Base-by-base conservation (phyloP, 2,797 vertebrate genomes). In the Xenops minutus region DNA sequence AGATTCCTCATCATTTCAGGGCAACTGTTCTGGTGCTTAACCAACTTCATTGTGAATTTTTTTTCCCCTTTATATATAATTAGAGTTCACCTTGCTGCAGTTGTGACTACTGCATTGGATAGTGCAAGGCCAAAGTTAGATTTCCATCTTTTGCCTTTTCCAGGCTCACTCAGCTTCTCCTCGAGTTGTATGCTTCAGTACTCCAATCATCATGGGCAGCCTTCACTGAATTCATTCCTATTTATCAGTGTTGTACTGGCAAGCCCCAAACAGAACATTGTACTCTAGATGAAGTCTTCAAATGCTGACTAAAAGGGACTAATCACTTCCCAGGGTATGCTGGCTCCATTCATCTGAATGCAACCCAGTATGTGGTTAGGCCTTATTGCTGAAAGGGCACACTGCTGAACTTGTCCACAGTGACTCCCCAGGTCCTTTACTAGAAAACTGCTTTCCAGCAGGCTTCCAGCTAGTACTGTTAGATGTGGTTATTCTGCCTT, bases 401-500 rank as follows among this genome's bases (percentile, higher is more conserved):
- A 13, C 68, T 63, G 67, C 75, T 91, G 85, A 96, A 76, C 72
- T 73, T 48, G 43, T 52, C 76, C 29, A 30, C 3, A 5, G 32
- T 44, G 68, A 34, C 54, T 88, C 26, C 52, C 26, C 61, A 36
- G 17, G 48, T 59, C 55, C 51, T 82, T 82, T 36, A 14, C n/a
- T 83, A 67, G 64, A 80, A 85, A 85, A 68, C 48, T 89, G 39
- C 52, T 82, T 88, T 87, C 75, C 79, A 80, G 52, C 23, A 21
- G 20, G 32, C 44, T 83, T 54, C 17, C 72, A 77, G 64, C 48
- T 69, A 20, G 75, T 51, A 12, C 54, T 79, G 49, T 76, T 85
- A 75, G 69, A 71, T 89, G 69, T 78, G 30, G 71, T 54, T 85
- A 73, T 74, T 85, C 51, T 91, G 55, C 72, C 67, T 89, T 89